Evolutionary conservation across 2,888 invertebrate genomes (phyloP).

Genomic region (Sepioteuthis lessoniana): DNA sequence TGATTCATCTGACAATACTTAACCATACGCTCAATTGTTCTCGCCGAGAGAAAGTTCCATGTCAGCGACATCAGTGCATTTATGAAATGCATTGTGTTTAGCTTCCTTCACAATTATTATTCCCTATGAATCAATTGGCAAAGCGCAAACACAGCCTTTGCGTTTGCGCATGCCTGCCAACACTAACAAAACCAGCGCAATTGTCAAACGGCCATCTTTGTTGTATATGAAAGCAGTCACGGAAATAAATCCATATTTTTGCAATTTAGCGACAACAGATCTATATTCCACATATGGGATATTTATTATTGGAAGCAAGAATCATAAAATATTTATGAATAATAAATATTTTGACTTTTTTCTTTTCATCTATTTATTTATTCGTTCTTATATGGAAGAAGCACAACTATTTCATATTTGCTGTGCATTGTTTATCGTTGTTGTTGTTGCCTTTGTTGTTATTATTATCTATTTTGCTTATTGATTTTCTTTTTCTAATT

Average conservation of each 20-base stretch:
- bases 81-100: slow-evolving; percentile 23
- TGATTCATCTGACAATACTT: background rate
- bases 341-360: background rate
- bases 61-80: background rate
- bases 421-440: too few species aligned
- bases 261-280: slow-evolving; percentile 1
- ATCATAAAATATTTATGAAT: background rate
- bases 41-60: background rate
- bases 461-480: too few species aligned
- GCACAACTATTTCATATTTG: too few species aligned
- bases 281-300: slow-evolving; percentile 33
- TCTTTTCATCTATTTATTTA: too few species aligned
- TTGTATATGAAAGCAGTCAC: background rate
- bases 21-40: background rate
- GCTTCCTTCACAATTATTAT: background rate
- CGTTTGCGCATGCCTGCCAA: slow-evolving; percentile 17
- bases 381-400: too few species aligned
- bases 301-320: slow-evolving; percentile 25
- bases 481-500: background rate
- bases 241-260: slow-evolving; percentile 33
- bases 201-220: slow-evolving; percentile 33
- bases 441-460: too few species aligned
- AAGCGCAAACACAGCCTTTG: background rate
- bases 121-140: background rate
- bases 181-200: background rate